Percentiles rank a stretch among this genome's conserved stretches.
Evolutionary conservation across 2,113 vertebrate genomes (phyloP).

Genomic region (Camelus bactrianus): DNA sequence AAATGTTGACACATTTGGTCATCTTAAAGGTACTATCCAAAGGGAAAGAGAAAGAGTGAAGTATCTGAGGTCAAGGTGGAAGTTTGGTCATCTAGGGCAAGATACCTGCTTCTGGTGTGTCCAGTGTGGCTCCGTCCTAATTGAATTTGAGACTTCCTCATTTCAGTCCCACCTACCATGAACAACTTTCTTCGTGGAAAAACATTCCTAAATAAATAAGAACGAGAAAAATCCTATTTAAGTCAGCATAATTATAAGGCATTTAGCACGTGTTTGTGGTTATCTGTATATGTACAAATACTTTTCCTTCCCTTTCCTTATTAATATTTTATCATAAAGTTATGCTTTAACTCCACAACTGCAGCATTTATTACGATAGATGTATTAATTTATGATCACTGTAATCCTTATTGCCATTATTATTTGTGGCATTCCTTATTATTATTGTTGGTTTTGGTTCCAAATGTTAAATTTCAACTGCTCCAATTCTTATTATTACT

Average conservation of each 20-base stretch:
- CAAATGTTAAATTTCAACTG: background rate
- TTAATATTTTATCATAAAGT: background rate
- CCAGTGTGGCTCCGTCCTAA: background rate
- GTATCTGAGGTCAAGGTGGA: background rate
- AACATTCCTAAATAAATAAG: background rate
- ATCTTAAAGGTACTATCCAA: background rate
- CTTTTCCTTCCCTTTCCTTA: background rate
- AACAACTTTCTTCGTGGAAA: background rate
- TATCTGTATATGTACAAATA: background rate
- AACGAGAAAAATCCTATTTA: background rate
- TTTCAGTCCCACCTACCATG: background rate
- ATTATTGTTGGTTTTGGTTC: background rate
- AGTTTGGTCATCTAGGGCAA: background rate
- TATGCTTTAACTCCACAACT: background rate
- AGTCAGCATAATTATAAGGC: background rate
- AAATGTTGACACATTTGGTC: background rate
- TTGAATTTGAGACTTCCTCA: background rate
- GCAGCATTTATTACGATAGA: background rate
- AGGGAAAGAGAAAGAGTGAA: background rate
- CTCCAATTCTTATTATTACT: background rate
- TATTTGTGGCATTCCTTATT: background rate
- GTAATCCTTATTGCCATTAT: background rate
- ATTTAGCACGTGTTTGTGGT: background rate
- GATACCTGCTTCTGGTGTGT: background rate
- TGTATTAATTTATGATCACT: conserved; percentile 3